Evolutionary conservation across 2,113 vertebrate species (phyloP).

Genomic region (Casuarius casuarius): DNA sequence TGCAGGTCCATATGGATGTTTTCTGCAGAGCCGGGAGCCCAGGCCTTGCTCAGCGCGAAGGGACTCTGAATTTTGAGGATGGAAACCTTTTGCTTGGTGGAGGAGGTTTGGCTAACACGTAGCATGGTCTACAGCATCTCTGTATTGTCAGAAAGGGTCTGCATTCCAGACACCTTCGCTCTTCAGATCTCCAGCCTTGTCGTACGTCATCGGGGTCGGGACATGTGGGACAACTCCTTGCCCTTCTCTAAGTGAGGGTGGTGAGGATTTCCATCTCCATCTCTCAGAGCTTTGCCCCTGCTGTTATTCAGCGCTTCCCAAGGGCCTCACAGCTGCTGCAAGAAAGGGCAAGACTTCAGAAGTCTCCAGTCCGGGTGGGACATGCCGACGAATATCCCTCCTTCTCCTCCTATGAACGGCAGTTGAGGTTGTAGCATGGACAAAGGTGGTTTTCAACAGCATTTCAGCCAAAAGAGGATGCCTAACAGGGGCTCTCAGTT

Average conservation of each 20-base stretch:
- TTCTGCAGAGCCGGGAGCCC: background rate
- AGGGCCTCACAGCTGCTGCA: accelerated
- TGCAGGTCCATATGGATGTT: no score
- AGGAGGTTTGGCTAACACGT: background rate
- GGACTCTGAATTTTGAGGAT: background rate
- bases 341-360: accelerated
- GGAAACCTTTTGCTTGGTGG: background rate
- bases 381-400: accelerated
- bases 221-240: background rate
- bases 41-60: background rate
- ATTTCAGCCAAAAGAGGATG: accelerated
- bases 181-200: background rate
- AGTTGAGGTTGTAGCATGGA: background rate
- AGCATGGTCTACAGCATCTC: background rate
- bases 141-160: background rate
- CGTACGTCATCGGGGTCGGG: no score
- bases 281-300: background rate
- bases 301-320: accelerated
- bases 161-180: background rate
- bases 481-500: background rate
- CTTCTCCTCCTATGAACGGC: accelerated
- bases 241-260: no score
- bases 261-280: background rate
- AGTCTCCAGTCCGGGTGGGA: accelerated
- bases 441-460: background rate